Evolutionary conservation across 1,140 invertebrate genomes (phyloP).

Genomic region (Dermatophagoides farinae): DNA sequence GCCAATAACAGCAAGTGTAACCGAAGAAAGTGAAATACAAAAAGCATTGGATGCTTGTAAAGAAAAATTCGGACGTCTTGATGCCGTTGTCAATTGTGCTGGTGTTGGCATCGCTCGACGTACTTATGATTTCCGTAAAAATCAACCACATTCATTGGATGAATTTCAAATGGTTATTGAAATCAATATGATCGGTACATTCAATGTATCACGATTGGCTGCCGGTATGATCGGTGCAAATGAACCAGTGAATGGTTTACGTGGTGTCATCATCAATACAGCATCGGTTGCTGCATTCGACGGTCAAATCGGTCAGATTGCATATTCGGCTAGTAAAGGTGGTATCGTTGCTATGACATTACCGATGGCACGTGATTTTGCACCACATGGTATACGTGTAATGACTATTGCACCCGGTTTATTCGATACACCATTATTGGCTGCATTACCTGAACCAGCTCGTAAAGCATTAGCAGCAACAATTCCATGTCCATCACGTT

Average conservation of each 20-base stretch:
- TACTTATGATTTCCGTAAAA: slow-evolving; percentile 74
- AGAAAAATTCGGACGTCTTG: slow-evolving; percentile 59
- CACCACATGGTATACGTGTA: slow-evolving; percentile 31
- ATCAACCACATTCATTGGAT: slow-evolving; percentile 41
- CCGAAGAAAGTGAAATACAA: slow-evolving; percentile 55
- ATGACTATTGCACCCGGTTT: slow-evolving; percentile 35
- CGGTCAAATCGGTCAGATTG: slow-evolving; percentile 79
- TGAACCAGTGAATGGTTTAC: slow-evolving; percentile 46
- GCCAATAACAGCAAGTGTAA: slow-evolving; percentile 37
- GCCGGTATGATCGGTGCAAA: slow-evolving; percentile 64
- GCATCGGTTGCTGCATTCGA: slow-evolving; percentile 88
- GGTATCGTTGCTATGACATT: slow-evolving; percentile 34
- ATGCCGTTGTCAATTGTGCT: slow-evolving; percentile 83
- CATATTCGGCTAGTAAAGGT: slow-evolving; percentile 35
- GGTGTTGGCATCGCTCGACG: slow-evolving; percentile 74
- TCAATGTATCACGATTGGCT: slow-evolving; percentile 72
- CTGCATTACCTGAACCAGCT: slow-evolving; percentile 27
- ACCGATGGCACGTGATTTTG: slow-evolving; percentile 32
- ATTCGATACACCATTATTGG: slow-evolving; percentile 31
- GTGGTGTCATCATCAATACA: slow-evolving; percentile 80
- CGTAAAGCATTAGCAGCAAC: slow-evolving; percentile 38
- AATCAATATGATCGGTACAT: slow-evolving; percentile 74
- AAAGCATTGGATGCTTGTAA: slow-evolving; percentile 44
- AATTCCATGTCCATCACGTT: slow-evolving; percentile 63
- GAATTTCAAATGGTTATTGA: slow-evolving; percentile 34